A percentile compares a stretch with the other conserved stretches of the same genome.
phyloP scores from a whole-genome alignment of 2,888 invertebrate genomes.

The Diogma glabrata region DNA sequence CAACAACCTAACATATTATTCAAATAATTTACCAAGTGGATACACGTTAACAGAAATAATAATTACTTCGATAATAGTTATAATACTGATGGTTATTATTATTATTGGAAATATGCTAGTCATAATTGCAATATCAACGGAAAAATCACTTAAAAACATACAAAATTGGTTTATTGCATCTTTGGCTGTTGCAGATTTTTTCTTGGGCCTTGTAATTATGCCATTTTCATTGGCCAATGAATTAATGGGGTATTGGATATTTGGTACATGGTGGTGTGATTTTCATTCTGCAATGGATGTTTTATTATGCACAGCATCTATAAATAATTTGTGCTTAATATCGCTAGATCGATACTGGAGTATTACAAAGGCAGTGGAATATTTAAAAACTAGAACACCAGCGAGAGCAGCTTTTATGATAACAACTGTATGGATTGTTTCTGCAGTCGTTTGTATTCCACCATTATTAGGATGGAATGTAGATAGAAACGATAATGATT shows the following conservation, averaged over 20 bases:
- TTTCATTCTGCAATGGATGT: constrained; percentile 95
- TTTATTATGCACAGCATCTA: constrained; percentile 87
- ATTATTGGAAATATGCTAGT: constrained; percentile 95
- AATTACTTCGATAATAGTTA: constrained; percentile 80
- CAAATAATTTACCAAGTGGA: constrained; percentile 65
- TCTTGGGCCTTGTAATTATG: constrained; percentile 89
- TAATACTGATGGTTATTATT: constrained; percentile 87
- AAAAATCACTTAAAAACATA: constrained; percentile 88
- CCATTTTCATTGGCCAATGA: constrained; percentile 94
- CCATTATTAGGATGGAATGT: constrained; percentile 92
- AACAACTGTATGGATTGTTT: constrained; percentile 86
- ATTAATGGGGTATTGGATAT: constrained; percentile 97
- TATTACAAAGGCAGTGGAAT: constrained; percentile 85
- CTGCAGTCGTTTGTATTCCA: constrained; percentile 88
- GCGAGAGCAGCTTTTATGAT: constrained; percentile 88
- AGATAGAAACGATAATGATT: constrained; percentile 40
- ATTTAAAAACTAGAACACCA: constrained; percentile 85
- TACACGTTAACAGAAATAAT: constrained; percentile 87
- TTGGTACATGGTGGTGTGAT: constrained; percentile 94
- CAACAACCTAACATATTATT: constrained; percentile 25
- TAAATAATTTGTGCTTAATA: constrained; percentile 93
- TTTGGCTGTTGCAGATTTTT: constrained; percentile 89
- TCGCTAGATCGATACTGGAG: constrained; percentile 95
- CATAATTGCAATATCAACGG: constrained; percentile 91
- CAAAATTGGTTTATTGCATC: constrained; percentile 98